Conservation (phyloP, 92 coral and sea anemone species). For the Epizoanthus stellaris region DNA sequence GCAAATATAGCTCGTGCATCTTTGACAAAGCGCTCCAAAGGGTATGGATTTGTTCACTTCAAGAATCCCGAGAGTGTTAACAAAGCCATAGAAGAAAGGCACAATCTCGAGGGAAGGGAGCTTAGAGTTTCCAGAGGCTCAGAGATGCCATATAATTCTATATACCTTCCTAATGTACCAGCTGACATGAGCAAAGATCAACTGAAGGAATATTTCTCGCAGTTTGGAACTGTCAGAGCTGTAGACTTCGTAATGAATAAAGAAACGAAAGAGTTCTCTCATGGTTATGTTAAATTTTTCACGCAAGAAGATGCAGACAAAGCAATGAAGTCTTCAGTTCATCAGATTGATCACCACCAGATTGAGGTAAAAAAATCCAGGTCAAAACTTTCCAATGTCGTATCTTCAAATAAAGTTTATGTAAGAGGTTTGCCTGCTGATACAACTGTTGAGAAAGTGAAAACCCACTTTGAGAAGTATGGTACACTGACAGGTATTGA, state of each 20-base stretch:
- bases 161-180: constrained; percentile 61
- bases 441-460: constrained; percentile 56
- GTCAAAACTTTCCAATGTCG: constrained; percentile 31
- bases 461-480: constrained; percentile 59
- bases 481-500: constrained; percentile 61
- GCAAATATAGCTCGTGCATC: constrained; percentile 53
- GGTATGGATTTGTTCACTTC: constrained; percentile 69
- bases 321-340: constrained; percentile 53
- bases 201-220: constrained; percentile 49
- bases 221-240: constrained; percentile 58
- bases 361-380: constrained; percentile 14
- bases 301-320: constrained; percentile 58
- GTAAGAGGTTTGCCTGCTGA: constrained; percentile 55
- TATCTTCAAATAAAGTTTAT: constrained; percentile 51
- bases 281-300: constrained; percentile 56
- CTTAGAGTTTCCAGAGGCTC: constrained; percentile 49
- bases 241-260: constrained; percentile 56
- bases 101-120: constrained; percentile 46
- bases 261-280: constrained; percentile 45
- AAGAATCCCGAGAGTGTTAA: constrained; percentile 45
- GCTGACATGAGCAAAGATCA: constrained; percentile 50
- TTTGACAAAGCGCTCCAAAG: constrained; percentile 56
- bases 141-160: constrained; percentile 47
- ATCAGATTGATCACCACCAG: constrained; percentile 35
- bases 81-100: constrained; percentile 53